Evolutionary conservation across 2,797 vertebrate species (phyloP), one percentile per base, ranked within the genome.

Genomic region (Mareca penelope): DNA sequence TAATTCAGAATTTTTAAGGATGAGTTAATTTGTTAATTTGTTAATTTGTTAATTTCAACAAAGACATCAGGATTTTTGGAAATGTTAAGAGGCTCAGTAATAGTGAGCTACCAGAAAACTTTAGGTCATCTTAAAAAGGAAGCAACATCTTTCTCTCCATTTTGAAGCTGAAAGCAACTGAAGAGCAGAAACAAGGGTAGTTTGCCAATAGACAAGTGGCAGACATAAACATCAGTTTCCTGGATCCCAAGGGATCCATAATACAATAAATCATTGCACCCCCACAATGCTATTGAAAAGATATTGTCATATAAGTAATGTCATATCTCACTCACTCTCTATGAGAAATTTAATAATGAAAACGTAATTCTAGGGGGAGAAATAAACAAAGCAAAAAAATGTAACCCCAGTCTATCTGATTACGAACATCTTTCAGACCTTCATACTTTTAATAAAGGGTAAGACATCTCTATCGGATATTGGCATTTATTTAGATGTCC

Each of bases 311-410:
- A 31, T 53, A 64, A 65, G 28, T 81, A 72, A 40, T 26, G 23
- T 40, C 33, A 67, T 80, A 91, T 82, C 26, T 91, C 44, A 61
- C 4, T 48, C 42, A 57, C 33, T 35, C 44, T 53, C 63, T 85
- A 2, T 44, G 28, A 64, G 60, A 88, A 94, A 82, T 4, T 9
- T 42, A 46, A 59, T 33, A 89, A 59, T 28, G 28, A 84, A 82
- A 77, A 79, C 12, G n/a, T 90, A 1, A 73, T 89, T 90, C 9
- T 53, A 31, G 6, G 10, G 7, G 4, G 6, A 1, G 10, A 46
- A 70, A 69, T 35, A 46, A 16, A 0, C 8, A n/a, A 67, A 24
- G 1, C 0, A 2, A 15, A 69, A 70, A 70, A 17, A 2, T 7
- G 40, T 84, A 81, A 88, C 3, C 4, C 12, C 28, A 19, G 24